Evolutionary conservation across 2,797 vertebrate species (phyloP).

Genomic region (Melanotaenia maccullochi): DNA sequence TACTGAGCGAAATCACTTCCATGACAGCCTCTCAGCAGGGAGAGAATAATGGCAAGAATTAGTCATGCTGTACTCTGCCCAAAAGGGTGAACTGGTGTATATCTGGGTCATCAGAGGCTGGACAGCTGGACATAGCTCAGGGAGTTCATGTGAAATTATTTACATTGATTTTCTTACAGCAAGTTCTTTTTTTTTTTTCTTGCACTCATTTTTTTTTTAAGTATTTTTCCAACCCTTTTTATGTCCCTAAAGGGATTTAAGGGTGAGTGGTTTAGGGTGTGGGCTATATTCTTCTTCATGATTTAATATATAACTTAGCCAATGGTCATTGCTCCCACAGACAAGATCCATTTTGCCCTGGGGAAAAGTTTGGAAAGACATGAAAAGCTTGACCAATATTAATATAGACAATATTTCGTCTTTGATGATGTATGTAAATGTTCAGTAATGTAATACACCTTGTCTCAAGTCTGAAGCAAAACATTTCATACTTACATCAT

Average conservation of each 20-base stretch:
- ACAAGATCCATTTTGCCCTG: not conserved
- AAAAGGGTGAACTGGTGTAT: slow-evolving; percentile 39
- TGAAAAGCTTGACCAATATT: slow-evolving; percentile 22
- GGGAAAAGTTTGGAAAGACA: slow-evolving; percentile 5
- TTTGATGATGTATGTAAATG: slow-evolving; percentile 35
- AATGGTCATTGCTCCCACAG: slow-evolving; percentile 21
- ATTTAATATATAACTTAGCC: slow-evolving; percentile 12
- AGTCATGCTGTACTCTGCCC: slow-evolving; percentile 59
- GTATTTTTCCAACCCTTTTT: not conserved
- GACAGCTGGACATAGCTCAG: slow-evolving; percentile 6
- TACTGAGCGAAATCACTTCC: slow-evolving; percentile 59
- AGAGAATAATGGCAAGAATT: slow-evolving; percentile 62
- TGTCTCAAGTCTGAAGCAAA: slow-evolving; percentile 22
- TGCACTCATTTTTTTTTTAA: not conserved
- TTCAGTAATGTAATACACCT: slow-evolving; percentile 12
- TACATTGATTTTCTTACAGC: slow-evolving; percentile 14
- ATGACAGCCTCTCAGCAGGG: slow-evolving; percentile 63
- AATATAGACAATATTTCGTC: not conserved
- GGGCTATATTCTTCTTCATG: not conserved
- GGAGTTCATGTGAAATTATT: slow-evolving; percentile 24
- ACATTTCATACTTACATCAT: slow-evolving; percentile 11
- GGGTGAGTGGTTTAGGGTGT: not conserved
- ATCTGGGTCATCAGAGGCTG: slow-evolving; percentile 43
- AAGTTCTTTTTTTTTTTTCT: not conserved
- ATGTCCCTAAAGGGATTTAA: not conserved